Conservation (phyloP, 2,888 invertebrate genomes). For the Cerceris rybyensis region DNA sequence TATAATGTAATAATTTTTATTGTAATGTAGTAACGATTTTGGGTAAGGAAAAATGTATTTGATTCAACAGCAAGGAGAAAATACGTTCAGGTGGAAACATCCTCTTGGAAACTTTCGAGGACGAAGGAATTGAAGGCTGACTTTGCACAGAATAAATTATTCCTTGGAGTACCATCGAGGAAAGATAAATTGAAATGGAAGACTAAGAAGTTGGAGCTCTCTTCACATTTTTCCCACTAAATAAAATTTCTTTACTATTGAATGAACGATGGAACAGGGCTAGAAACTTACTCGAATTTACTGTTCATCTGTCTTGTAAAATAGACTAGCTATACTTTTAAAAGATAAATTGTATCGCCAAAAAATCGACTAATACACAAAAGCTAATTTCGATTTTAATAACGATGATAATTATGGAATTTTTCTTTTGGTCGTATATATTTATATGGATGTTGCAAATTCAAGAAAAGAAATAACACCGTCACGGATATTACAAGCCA, state of each 20-base stretch:
- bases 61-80: background rate
- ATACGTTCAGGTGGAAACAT: background rate
- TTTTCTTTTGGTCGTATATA: too few species aligned
- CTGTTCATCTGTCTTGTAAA: too few species aligned
- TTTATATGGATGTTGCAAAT: too few species aligned
- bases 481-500: too few species aligned
- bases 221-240: background rate
- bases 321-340: too few species aligned
- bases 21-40: background rate
- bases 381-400: too few species aligned
- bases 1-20: background rate
- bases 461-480: too few species aligned
- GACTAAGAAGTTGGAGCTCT: background rate
- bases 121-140: background rate
- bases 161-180: background rate
- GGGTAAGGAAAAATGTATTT: background rate
- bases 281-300: too few species aligned
- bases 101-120: background rate
- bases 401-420: too few species aligned
- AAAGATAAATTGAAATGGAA: background rate
- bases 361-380: too few species aligned
- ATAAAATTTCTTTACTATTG: background rate
- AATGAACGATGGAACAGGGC: too few species aligned
- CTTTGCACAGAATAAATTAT: constrained; percentile 1
- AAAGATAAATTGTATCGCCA: too few species aligned